Evolutionary conservation across 2,797 vertebrate species (phyloP), one percentile per base, ranked within the genome.

Genomic region (Acipenser transmontanus): DNA sequence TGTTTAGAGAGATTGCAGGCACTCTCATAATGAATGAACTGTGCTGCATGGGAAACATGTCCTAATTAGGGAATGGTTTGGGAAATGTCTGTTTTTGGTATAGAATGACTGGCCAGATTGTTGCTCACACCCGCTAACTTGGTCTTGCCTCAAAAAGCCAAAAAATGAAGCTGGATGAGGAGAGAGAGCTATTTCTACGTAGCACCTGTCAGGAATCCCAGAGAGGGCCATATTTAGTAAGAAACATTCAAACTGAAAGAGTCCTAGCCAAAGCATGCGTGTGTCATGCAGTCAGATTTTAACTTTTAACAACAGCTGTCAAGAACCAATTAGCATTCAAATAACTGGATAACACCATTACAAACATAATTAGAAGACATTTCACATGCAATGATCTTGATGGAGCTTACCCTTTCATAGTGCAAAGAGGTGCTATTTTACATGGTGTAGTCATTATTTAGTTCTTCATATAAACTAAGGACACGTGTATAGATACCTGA

Each of bases 11-110:
- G 17, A 17, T 1, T 17, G 17, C 17, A 17, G 34, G 34, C 51
- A 8, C 8, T 54, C 51, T n/a, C 68, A 64, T 70, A 65, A 75
- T 89, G 87, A 90, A 85, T 79, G 84, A 85, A 83, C 75, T 69
- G 72, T 49, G 74, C 49, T 76, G 78, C 86, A 87, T 88, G 84
- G 86, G 87, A 93, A 88, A 72, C 89, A 93, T 89, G 92, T 94
- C 95, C 95, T 95, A 96, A 95, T 98, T 94, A 93, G 96, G 94
- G 87, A 94, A 93, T 87, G 85, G 76, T 79, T 72, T 79, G 62
- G 81, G 80, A 71, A 84, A 75, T 47, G 66, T 73, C 89, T 91
- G 87, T 80, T 88, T 91, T 91, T 91, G 91, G 92, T 89, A 86
- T 77, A 70, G 72, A 78, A 66, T 73, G 79, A 47, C n/a, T 72